Evolutionary conservation across 2,888 invertebrate genomes (phyloP).

Genomic region (Agapostemon virescens): DNA sequence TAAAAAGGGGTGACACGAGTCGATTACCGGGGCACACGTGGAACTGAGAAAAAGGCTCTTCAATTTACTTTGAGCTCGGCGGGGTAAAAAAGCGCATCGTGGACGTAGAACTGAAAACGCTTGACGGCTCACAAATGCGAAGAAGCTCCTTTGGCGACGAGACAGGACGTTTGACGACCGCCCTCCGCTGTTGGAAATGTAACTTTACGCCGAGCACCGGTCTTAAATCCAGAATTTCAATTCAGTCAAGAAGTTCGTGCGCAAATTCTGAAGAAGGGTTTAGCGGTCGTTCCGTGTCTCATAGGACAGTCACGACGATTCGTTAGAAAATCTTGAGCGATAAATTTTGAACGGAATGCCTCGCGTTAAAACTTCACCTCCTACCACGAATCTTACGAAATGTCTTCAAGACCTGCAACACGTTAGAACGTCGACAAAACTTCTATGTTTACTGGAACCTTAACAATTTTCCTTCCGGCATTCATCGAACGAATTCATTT

Average conservation of each 20-base stretch:
- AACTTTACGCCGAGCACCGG: constrained; percentile 31
- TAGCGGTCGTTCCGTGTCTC: constrained; percentile 16
- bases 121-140: constrained; percentile 20
- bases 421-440: background rate
- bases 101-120: constrained; percentile 17
- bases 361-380: too few relatives aligned
- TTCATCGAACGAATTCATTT: background rate
- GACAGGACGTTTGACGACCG: constrained; percentile 15
- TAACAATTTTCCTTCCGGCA: background rate
- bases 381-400: background rate
- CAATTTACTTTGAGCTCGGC: background rate
- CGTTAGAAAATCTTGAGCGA: background rate
- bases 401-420: background rate
- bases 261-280: constrained; percentile 39
- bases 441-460: background rate
- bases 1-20: background rate
- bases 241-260: constrained; percentile 38
- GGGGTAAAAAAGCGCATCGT: background rate
- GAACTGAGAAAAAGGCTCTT: background rate
- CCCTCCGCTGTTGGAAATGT: constrained; percentile 8
- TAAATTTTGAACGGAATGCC: background rate
- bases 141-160: constrained; percentile 1
- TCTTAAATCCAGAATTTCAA: constrained; percentile 52
- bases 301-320: background rate
- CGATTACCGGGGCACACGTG: background rate